Conservation (phyloP, 2,888 invertebrate genomes). For the Drosophila siamana region DNA sequence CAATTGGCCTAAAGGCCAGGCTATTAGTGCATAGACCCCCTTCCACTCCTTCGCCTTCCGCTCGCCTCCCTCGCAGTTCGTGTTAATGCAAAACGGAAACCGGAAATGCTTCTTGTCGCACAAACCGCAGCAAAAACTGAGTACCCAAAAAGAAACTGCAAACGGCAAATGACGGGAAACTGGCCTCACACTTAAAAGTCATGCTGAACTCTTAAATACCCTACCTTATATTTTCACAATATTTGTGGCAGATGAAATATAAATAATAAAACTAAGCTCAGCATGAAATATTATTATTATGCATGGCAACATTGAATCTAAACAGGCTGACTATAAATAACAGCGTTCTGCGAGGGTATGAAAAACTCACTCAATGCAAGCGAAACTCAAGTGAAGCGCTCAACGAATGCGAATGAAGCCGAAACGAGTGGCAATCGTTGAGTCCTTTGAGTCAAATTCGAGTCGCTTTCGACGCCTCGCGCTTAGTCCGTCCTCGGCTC, state of each 20-base stretch:
- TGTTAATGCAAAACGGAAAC: slow-evolving; percentile 68
- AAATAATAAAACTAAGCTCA: too few relatives aligned
- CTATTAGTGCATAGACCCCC: slow-evolving; percentile 2
- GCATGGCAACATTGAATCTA: neutral
- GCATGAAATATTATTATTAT: neutral
- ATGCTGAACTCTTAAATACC: slow-evolving; percentile 8
- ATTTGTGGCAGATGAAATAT: too few relatives aligned
- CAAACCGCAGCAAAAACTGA: slow-evolving; percentile 34
- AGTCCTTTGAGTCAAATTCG: slow-evolving; percentile 47
- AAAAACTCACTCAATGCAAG: slow-evolving; percentile 35
- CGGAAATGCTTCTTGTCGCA: slow-evolving; percentile 69
- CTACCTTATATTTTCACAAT: neutral
- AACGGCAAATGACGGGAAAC: slow-evolving; percentile 55
- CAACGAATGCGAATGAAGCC: slow-evolving; percentile 33
- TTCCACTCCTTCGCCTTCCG: neutral
- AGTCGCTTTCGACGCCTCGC: slow-evolving; percentile 23
- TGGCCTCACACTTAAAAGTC: neutral
- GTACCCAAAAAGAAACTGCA: slow-evolving; percentile 52
- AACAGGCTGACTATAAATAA: neutral
- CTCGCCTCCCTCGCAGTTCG: neutral
- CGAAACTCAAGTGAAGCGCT: slow-evolving; percentile 28
- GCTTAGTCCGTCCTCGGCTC: slow-evolving; percentile 83
- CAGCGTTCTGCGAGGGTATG: slow-evolving; percentile 5
- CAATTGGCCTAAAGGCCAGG: slow-evolving; percentile 8
- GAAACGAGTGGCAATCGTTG: slow-evolving; percentile 25